Evolutionary conservation across 2,797 vertebrate species (phyloP).

Genomic region (Enteromius anoplus): DNA sequence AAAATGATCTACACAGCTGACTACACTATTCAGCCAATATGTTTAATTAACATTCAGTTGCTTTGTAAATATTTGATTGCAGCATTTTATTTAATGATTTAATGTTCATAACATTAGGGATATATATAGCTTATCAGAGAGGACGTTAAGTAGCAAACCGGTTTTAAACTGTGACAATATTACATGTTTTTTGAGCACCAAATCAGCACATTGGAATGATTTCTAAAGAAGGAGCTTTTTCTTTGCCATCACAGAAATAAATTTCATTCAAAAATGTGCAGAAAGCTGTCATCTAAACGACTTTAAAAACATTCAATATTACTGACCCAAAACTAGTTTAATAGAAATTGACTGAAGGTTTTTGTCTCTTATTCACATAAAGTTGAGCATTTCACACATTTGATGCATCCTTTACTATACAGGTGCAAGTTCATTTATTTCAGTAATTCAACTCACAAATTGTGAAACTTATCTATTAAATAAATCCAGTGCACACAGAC

Average conservation of each 20-base stretch:
- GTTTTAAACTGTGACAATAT: no score
- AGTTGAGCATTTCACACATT: not conserved
- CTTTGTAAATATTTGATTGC: conserved; percentile 70
- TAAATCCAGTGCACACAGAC: no score
- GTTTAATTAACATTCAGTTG: conserved; percentile 63
- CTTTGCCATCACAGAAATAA: not conserved
- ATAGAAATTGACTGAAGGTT: not conserved
- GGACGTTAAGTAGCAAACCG: conserved; percentile 56
- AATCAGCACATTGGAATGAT: not conserved
- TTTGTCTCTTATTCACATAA: conserved; percentile 1
- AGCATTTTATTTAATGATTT: conserved; percentile 76
- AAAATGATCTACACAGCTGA: not conserved
- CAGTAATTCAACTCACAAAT: no score
- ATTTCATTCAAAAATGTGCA: not conserved
- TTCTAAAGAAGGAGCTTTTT: not conserved
- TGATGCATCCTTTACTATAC: not conserved
- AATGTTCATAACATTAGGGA: conserved; percentile 70
- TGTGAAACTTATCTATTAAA: no score
- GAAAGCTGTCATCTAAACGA: not conserved
- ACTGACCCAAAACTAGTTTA: not conserved
- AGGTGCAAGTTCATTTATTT: no score
- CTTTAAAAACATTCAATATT: not conserved
- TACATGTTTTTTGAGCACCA: not conserved
- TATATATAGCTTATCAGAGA: conserved; percentile 75
- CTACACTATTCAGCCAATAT: conserved; percentile 61